Evolutionary conservation across 1,140 invertebrate genomes (phyloP).

Genomic region (Drosophila yakuba): DNA sequence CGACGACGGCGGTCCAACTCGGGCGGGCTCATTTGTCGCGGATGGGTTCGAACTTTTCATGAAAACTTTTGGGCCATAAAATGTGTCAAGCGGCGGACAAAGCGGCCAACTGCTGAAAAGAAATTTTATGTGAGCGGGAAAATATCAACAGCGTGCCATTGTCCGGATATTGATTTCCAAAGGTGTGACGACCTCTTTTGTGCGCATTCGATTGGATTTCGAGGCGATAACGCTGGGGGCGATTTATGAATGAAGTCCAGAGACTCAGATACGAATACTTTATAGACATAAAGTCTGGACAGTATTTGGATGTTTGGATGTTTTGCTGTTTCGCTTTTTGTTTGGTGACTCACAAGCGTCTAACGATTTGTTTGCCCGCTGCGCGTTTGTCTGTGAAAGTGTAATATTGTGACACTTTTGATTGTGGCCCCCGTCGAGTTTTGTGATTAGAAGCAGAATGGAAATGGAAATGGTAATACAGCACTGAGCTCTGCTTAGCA

Average conservation of each 20-base stretch:
- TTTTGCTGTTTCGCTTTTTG: constrained; percentile 24
- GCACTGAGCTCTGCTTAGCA: constrained; percentile 37
- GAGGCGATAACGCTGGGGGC: constrained; percentile 57
- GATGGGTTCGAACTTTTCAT: constrained; percentile 53
- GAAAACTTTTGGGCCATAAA: constrained; percentile 72
- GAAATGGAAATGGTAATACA: constrained; percentile 26
- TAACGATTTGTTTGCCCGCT: constrained; percentile 69
- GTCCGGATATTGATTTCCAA: constrained; percentile 73
- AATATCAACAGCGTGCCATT: constrained; percentile 52
- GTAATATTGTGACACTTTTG: constrained; percentile 84
- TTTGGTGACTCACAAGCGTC: constrained; percentile 46
- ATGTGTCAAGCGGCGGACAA: constrained; percentile 65
- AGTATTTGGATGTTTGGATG: not conserved
- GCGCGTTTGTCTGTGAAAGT: constrained; percentile 70
- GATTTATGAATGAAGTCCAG: constrained; percentile 73
- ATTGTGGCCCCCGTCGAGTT: constrained; percentile 47
- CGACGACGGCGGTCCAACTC: constrained; percentile 75
- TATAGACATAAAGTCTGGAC: constrained; percentile 70
- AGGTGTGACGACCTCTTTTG: constrained; percentile 77
- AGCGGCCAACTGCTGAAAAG: constrained; percentile 64
- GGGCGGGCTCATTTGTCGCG: constrained; percentile 79
- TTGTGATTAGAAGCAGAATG: constrained; percentile 16
- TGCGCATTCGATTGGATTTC: constrained; percentile 27
- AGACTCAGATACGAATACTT: constrained; percentile 27
- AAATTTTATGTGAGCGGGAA: constrained; percentile 53